These are phyloP conservation scores for Tetragonisca angustula DNA, from an alignment of 2,888 invertebrate genomes.

Conservation along the genomic window DNA sequence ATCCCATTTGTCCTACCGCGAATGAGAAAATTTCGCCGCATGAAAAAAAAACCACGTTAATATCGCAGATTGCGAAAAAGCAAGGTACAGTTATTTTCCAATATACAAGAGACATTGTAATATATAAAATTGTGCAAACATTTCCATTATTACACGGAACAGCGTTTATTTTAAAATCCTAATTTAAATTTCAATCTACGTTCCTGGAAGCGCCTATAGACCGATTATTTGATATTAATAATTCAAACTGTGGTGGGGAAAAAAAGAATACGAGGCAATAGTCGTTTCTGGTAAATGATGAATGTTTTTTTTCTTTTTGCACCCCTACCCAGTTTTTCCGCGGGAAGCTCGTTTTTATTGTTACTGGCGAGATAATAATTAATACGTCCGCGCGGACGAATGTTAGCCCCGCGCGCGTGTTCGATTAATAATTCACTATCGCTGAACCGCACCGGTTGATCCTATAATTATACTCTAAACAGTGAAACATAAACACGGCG, in stretches of 20 bases:
- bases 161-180: neutral
- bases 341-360: neutral
- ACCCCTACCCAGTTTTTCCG: too few species aligned
- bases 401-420: constrained; percentile 29
- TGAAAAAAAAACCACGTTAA: neutral
- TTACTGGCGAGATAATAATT: constrained; percentile 50
- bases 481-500: constrained; percentile 61
- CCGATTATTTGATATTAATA: too few species aligned
- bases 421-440: constrained; percentile 67
- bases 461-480: constrained; percentile 66
- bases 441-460: constrained; percentile 48
- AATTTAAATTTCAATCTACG: neutral
- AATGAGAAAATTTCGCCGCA: neutral
- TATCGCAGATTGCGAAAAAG: neutral
- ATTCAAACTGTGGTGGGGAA: too few species aligned
- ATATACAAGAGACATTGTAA: neutral
- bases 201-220: neutral
- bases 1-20: too few species aligned
- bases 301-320: neutral
- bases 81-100: neutral
- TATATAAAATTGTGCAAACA: neutral
- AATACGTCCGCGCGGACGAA: constrained; percentile 45
- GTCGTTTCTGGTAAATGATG: neutral
- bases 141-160: neutral
- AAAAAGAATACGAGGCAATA: neutral